Percentiles rank a stretch among this genome's conserved stretches.
Conservation (phyloP, 2,113 vertebrate species). For the Danio rerio region DNA sequence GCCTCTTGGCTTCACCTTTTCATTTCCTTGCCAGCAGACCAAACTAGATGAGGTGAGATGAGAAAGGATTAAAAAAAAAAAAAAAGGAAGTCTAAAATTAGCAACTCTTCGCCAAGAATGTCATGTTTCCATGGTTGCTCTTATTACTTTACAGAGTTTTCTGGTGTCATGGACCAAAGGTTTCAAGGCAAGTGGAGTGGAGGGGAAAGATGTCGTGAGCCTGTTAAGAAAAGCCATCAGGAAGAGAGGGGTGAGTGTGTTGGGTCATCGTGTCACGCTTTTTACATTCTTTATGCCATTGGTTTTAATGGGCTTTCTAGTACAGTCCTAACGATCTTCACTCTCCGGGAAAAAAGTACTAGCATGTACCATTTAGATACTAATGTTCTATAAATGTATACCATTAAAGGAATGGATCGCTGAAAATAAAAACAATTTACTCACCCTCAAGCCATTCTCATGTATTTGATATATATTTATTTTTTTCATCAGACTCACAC, state of each 20-base stretch:
- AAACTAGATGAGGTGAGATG: constrained; percentile 92
- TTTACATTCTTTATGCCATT: not conserved
- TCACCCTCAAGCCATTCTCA: too few species aligned
- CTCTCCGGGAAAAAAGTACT: too few species aligned
- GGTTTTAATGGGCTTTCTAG: not conserved
- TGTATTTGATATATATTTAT: too few species aligned
- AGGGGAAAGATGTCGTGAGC: constrained; percentile 89
- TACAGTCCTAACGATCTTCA: too few species aligned
- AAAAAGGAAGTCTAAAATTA: not conserved
- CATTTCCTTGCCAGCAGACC: constrained; percentile 91
- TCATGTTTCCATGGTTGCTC: constrained; percentile 1
- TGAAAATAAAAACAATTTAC: too few species aligned
- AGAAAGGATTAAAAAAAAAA: not conserved
- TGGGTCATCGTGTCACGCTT: not conserved
- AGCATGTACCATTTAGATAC: too few species aligned
- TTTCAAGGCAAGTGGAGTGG: constrained; percentile 90
- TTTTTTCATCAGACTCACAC: too few species aligned
- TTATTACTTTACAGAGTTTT: constrained; percentile 78
- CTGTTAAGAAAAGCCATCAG: constrained; percentile 87
- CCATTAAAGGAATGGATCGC: too few species aligned
- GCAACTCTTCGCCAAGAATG: not conserved
- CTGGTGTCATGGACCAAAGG: constrained; percentile 93
- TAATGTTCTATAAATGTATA: too few species aligned
- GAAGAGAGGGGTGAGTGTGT: constrained; percentile 85
- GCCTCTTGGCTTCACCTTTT: constrained; percentile 95